phyloP scores from a whole-genome alignment of 2,113 vertebrate genomes.

The Psilopsiagon aymara region DNA sequence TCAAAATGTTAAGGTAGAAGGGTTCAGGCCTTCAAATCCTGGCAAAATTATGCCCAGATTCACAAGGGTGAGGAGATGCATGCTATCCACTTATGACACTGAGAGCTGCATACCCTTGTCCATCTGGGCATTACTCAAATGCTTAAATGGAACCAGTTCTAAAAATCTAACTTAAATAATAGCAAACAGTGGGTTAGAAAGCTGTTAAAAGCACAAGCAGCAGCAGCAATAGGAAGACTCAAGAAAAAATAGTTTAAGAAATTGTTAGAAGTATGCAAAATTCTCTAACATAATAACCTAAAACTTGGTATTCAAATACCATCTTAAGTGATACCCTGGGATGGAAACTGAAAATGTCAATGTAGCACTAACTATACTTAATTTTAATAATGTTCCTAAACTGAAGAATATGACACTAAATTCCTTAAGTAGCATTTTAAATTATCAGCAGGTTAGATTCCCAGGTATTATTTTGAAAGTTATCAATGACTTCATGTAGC shows the following conservation, averaged over 20 bases:
- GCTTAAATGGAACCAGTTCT: background rate
- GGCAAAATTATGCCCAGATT: background rate
- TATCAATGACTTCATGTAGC: background rate
- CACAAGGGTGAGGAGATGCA: background rate
- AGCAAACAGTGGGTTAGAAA: constrained; percentile 56
- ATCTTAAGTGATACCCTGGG: background rate
- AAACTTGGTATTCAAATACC: background rate
- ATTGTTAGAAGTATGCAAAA: background rate
- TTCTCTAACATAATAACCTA: background rate
- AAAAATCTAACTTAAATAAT: background rate
- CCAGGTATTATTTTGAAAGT: background rate
- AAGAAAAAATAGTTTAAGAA: background rate
- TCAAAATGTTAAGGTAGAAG: background rate
- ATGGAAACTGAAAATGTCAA: background rate
- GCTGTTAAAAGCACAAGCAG: constrained; percentile 46
- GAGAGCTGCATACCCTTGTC: background rate
- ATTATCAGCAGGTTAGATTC: background rate
- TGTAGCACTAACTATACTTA: background rate
- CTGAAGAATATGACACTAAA: background rate
- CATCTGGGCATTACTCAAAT: background rate
- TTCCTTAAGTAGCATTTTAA: background rate
- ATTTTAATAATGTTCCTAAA: background rate
- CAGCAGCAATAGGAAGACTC: background rate
- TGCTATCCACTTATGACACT: background rate
- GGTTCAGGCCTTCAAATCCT: background rate